Conservation (phyloP, 2,113 vertebrate genomes). For the Tyrannus savana region DNA sequence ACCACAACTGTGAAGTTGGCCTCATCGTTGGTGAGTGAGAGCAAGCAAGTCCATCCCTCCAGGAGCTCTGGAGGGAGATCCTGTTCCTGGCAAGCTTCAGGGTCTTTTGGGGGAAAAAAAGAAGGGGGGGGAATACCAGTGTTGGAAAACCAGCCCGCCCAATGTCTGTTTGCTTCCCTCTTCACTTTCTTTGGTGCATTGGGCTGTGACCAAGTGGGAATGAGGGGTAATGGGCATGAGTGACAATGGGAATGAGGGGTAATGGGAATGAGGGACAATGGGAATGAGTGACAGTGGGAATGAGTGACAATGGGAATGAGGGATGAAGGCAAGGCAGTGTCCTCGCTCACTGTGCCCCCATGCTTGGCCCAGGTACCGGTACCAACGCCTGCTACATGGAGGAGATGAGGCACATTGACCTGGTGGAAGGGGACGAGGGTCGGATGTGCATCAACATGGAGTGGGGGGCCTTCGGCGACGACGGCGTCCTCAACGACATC, state of each 20-base stretch:
- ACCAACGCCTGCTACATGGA: constrained; percentile 99
- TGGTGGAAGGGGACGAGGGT: constrained; percentile 92
- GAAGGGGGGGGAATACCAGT: not conserved
- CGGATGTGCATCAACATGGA: constrained; percentile 98
- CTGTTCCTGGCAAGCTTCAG: not conserved
- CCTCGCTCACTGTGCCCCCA: accelerated
- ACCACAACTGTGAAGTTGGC: constrained; percentile 94
- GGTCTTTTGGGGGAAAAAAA: not conserved
- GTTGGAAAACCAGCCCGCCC: not conserved
- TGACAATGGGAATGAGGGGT: not conserved
- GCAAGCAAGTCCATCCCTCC: not conserved
- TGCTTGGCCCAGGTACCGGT: constrained; percentile 82
- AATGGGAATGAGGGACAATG: not conserved
- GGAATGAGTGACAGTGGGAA: not conserved
- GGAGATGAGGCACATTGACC: constrained; percentile 92
- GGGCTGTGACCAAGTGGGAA: not conserved
- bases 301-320: not conserved
- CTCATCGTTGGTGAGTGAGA: constrained; percentile 90
- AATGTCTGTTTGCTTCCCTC: accelerated
- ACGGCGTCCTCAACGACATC: constrained; percentile 85
- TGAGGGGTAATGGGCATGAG: not conserved
- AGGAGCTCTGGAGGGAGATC: not conserved
- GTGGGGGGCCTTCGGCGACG: constrained; percentile 96
- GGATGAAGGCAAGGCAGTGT: not conserved
- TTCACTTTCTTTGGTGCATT: accelerated